phyloP scores from a whole-genome alignment of 2,888 invertebrate species.

The Xestia rhomboidea region DNA sequence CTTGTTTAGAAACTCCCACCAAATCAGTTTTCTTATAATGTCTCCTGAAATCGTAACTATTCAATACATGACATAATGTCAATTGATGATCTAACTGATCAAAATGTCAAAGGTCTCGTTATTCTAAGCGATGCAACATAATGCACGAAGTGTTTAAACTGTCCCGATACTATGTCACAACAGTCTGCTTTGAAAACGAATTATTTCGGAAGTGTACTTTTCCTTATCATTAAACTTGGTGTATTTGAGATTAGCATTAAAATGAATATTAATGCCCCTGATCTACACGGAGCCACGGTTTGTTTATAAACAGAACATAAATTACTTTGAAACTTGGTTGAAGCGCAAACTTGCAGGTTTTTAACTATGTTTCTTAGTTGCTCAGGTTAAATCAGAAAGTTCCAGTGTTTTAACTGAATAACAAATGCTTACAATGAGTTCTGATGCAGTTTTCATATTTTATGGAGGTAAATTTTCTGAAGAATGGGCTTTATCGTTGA shows the following conservation, averaged over 20 bases:
- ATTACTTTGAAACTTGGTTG: constrained; percentile 55
- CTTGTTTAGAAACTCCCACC: neutral
- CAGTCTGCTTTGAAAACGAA: constrained; percentile 13
- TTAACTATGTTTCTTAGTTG: constrained; percentile 30
- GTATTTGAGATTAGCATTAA: constrained; percentile 37
- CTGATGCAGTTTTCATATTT: neutral
- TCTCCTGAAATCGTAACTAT: neutral
- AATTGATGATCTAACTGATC: neutral
- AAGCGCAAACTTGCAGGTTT: constrained; percentile 14
- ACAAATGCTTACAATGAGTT: constrained; percentile 26
- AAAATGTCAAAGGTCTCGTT: neutral
- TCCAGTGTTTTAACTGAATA: constrained; percentile 39
- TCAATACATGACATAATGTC: neutral
- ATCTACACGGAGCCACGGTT: constrained; percentile 31
- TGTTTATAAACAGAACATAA: constrained; percentile 51
- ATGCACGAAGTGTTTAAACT: neutral
- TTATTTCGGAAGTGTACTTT: constrained; percentile 28
- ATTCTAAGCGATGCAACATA: neutral
- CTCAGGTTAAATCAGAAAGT: constrained; percentile 38
- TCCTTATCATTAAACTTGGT: constrained; percentile 21
- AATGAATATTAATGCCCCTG: constrained; percentile 57
- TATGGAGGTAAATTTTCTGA: neutral
- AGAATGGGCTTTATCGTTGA: neutral
- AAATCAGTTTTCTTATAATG: neutral
- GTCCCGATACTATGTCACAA: neutral